Conservation (phyloP, 2,888 invertebrate species). For the Ennomos fuscantarius region DNA sequence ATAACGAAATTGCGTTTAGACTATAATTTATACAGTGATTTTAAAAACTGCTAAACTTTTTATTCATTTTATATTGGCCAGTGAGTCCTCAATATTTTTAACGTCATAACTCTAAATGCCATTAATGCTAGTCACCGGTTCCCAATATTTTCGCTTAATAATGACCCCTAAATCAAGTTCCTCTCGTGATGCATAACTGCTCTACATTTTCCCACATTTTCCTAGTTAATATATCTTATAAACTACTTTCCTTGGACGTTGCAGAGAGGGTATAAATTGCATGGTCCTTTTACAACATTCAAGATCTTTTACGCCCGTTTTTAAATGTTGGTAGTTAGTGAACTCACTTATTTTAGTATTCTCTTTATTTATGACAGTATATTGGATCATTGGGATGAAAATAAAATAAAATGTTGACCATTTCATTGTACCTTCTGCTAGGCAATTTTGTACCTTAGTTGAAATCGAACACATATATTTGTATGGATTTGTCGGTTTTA, state of each 20-base stretch:
- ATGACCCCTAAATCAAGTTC: constrained; percentile 9
- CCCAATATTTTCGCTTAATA: constrained; percentile 6
- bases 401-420: no score
- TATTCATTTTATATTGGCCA: no score
- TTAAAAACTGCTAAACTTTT: no score
- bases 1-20: no score
- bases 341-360: not conserved
- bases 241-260: constrained; percentile 62
- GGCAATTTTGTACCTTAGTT: no score
- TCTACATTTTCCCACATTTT: constrained; percentile 62
- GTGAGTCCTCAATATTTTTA: no score
- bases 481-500: no score
- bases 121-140: constrained; percentile 3
- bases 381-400: no score
- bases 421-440: no score
- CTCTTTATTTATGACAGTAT: no score
- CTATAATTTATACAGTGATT: no score
- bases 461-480: no score
- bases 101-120: constrained; percentile 1
- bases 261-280: constrained; percentile 56
- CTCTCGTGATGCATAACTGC: constrained; percentile 30
- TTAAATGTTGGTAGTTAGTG: constrained; percentile 11
- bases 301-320: constrained; percentile 21
- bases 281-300: constrained; percentile 37
- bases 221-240: constrained; percentile 68